Evolutionary conservation across 2,888 invertebrate species (phyloP), one percentile per base, ranked within the genome.

Genomic region (Agrilus biguttatus): DNA sequence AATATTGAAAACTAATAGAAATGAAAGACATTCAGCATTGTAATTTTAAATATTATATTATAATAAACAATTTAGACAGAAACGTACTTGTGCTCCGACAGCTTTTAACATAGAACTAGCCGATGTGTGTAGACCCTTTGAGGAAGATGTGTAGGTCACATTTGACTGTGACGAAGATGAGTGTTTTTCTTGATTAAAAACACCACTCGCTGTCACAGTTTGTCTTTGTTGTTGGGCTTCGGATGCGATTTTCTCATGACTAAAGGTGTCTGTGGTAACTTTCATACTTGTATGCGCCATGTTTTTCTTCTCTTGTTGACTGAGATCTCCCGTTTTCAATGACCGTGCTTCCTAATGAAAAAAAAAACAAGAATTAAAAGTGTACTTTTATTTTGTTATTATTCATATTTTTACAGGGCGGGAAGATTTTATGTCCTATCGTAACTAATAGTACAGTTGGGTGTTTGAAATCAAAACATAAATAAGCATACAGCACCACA

Each of bases 241-340:
- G 42, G 60, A 62, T 33, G 72, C 71, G 54, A 77, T 77, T 60
- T 89, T 84, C 68, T 90, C 88, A 10, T 86, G 82, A 55, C 84
- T 87, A 66, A 87, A 90, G 35, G 81, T 81, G 57, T 87, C 88
- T 40, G 88, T 86, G 52, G 86, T 85, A 43, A 91, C 72, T 65
- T 86, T 83, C 70, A 88, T 83, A 60, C 83, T 83, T 36, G 85
- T 78, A 37, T 87, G 83, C 44, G 85, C 82, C 69, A 88, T 78
- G 63, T 85, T 87, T 62, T 86, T 85, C 53, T 81, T 83, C 63
- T 89, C 87, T 63, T 89, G 85, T 55, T 88, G 86, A 42, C 83
- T 79, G 42, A 88, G 71, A 62, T 90, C 90, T 43, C 85, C 86
- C 42, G 86, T 78, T 66, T 84, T 86, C 51, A 91, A 66, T 41